These are phyloP conservation scores for Anguilla obscura DNA, from an alignment of 2,797 vertebrate genomes.

Conservation along the genomic window DNA sequence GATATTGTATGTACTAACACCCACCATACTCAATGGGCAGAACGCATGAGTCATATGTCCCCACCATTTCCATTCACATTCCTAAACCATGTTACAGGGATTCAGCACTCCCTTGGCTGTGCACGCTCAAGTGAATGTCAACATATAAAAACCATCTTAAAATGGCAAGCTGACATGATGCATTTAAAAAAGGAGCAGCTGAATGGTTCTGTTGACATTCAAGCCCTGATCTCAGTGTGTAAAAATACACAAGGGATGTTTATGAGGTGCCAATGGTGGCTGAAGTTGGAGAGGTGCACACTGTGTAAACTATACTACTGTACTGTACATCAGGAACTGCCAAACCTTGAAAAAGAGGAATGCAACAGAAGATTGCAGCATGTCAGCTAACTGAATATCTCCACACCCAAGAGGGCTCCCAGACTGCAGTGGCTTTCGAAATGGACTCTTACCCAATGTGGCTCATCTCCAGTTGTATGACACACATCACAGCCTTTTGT, in stretches of 20 bases:
- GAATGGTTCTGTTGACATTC: neutral
- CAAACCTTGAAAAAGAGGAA: slow-evolving; percentile 14
- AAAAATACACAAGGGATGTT: neutral
- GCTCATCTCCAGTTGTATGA: slow-evolving; percentile 13
- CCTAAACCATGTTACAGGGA: neutral
- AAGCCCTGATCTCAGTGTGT: neutral
- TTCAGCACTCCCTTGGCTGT: neutral
- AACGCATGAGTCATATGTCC: neutral
- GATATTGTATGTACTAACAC: neutral
- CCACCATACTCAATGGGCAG: neutral
- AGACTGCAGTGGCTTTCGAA: neutral
- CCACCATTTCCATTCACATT: neutral
- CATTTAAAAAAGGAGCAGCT: neutral
- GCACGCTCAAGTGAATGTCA: neutral
- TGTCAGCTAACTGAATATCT: neutral
- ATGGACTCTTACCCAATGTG: neutral
- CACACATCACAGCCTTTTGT: neutral
- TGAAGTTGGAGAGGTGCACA: neutral
- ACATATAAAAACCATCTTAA: slow-evolving; percentile 4
- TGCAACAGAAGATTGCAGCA: neutral
- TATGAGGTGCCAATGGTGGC: neutral
- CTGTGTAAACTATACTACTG: neutral
- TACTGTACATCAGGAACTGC: neutral
- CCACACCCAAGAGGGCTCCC: neutral
- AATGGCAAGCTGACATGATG: neutral